These are phyloP conservation scores for Yoshiicerus persimilis DNA, from an alignment of 1,140 invertebrate species.

Conservation along the genomic window DNA sequence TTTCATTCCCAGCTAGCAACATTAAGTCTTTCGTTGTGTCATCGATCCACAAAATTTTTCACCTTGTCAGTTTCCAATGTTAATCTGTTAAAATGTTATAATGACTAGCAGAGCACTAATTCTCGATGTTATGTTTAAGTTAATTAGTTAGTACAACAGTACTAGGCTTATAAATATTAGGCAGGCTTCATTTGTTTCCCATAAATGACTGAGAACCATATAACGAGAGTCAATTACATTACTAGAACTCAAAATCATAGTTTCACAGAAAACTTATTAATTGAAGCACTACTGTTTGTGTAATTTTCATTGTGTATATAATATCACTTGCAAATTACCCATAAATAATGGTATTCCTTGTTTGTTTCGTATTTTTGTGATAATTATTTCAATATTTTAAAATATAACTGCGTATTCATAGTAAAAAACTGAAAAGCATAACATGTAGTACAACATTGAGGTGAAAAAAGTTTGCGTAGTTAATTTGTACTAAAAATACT, in stretches of 20 bases:
- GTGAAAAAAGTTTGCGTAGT: neutral
- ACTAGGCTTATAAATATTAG: neutral
- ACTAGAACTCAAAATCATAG: neutral
- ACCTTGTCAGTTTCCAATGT: neutral
- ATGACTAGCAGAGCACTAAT: neutral
- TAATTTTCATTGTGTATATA: neutral
- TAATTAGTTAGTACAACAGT: neutral
- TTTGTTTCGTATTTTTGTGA: neutral
- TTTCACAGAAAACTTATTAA: neutral
- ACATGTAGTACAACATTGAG: neutral
- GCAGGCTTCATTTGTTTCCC: neutral
- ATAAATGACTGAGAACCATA: neutral
- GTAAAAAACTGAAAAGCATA: neutral
- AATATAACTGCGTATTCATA: neutral
- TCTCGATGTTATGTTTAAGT: neutral
- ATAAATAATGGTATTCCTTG: neutral
- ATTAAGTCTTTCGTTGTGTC: neutral
- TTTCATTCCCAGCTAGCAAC: neutral
- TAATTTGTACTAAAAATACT: neutral
- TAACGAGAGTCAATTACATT: neutral
- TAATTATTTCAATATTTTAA: neutral
- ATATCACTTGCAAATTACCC: neutral
- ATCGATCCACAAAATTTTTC: neutral
- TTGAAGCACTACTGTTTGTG: neutral
- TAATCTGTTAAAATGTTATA: neutral